Conservation (phyloP, 2,113 vertebrate species). For the Solenodon paradoxus region DNA sequence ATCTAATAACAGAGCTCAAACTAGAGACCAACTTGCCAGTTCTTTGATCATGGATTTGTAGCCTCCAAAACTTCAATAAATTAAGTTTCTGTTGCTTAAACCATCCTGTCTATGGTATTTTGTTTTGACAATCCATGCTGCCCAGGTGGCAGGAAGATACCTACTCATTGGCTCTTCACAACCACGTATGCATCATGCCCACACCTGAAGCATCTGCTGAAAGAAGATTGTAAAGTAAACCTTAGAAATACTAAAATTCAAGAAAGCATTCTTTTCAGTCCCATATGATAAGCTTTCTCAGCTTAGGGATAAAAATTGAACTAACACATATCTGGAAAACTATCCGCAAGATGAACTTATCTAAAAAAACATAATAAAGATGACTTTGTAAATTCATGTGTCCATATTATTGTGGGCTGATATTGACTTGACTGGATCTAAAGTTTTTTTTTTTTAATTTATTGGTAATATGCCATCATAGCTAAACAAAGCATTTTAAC, state of each 20-base stretch:
- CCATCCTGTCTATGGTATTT: too few relatives aligned
- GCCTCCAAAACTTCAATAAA: too few relatives aligned
- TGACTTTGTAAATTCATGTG: background rate
- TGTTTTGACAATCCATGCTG: too few relatives aligned
- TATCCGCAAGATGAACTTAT: background rate
- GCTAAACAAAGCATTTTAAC: background rate
- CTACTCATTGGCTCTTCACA: background rate
- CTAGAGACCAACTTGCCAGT: too few relatives aligned
- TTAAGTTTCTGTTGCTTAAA: too few relatives aligned
- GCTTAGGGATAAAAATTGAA: background rate
- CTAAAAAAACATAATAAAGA: background rate
- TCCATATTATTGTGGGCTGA: background rate
- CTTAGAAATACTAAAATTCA: background rate
- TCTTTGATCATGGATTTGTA: too few relatives aligned
- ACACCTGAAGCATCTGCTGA: background rate
- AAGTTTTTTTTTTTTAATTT: background rate
- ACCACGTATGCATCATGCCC: background rate
- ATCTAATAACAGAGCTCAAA: too few relatives aligned
- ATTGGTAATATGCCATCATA: background rate
- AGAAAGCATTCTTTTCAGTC: background rate
- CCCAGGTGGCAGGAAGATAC: too few relatives aligned
- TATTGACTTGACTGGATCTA: background rate
- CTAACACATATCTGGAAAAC: background rate
- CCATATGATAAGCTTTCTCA: background rate
- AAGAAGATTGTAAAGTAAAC: background rate